Base-by-base conservation (phyloP, 2,888 invertebrate species). In the Chromoteleia sp. region DNA sequence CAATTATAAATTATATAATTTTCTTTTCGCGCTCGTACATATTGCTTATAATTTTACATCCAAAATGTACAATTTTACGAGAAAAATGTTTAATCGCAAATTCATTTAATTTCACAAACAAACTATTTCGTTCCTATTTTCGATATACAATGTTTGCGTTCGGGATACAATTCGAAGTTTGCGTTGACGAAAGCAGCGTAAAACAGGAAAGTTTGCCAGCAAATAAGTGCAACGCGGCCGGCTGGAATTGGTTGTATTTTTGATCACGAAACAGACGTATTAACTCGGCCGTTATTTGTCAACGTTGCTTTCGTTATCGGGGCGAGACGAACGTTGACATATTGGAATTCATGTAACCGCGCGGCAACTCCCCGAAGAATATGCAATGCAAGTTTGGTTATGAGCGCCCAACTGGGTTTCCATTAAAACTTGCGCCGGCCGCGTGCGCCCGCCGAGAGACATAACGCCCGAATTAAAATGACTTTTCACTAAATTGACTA, bases 301-400 rank as follows among this genome's bases (percentile, higher is more conserved):
- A 59, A 33, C 52, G 50, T 45, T 15, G 52, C 1, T 3, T 8
- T 8, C n/a, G 52, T 12, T 8, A 6, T 17, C 25, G 36, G 30
- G 39, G 30, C 19, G 14, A n/a, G 33, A 0, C 12, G 17, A 10
- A 17, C 17, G 19, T 7, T 25, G 45, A 25, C 59, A 48, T 71
- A 71, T 71, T 71, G 59, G 50, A 71, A 59, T 59, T 48, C 70
- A 59, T 71, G 70, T 39, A 59, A 39, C 39, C 70, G 21, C 59
- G 58, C 19, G 58, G 58, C 58, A 50, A 48, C 48, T 48, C 14
- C 19, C 39, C 48, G 25, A 71, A 71, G 70, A 58, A 52, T 52
- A 52, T 52, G 52, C 1, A 52, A 52, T 29, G 12, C 29, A 52
- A 52, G 52, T 52, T 29, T 29, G 29, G 52, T 7, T 52, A n/a